phyloP scores from a whole-genome alignment of 2,797 vertebrate species.

The Melanotaenia nigrans region DNA sequence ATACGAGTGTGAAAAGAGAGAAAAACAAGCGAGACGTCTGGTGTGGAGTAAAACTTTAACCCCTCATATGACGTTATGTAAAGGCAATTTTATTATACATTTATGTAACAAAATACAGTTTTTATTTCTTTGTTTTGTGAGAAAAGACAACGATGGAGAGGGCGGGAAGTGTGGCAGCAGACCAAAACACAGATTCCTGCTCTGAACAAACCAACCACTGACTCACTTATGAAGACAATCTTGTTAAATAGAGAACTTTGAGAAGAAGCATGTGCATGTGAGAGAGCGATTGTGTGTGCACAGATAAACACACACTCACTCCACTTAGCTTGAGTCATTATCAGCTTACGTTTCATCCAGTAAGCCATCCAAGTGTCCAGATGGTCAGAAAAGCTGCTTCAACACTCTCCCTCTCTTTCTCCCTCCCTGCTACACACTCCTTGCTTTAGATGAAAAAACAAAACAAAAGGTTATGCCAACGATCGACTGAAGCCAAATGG shows the following conservation, averaged over 20 bases:
- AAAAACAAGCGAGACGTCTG: slow-evolving; percentile 6
- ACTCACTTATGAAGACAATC: slow-evolving; percentile 76
- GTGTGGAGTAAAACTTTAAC: background rate
- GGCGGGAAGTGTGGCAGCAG: slow-evolving; percentile 43
- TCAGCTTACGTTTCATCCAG: slow-evolving; percentile 81
- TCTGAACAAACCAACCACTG: slow-evolving; percentile 59
- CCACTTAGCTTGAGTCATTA: slow-evolving; percentile 81
- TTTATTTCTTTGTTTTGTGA: slow-evolving; percentile 34
- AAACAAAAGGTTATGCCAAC: slow-evolving; percentile 64
- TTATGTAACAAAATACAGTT: slow-evolving; percentile 68
- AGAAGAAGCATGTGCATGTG: slow-evolving; percentile 38
- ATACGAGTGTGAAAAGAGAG: slow-evolving; percentile 8
- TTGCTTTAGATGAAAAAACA: slow-evolving; percentile 44
- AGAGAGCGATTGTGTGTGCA: slow-evolving; percentile 7
- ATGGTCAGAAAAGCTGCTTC: slow-evolving; percentile 85
- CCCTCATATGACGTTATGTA: slow-evolving; percentile 12
- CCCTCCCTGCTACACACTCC: slow-evolving; percentile 49
- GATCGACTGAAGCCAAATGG: slow-evolving; percentile 61
- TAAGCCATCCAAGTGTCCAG: slow-evolving; percentile 83
- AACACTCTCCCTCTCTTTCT: slow-evolving; percentile 60
- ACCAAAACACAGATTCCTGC: slow-evolving; percentile 67
- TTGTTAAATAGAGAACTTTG: slow-evolving; percentile 74
- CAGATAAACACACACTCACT: slow-evolving; percentile 53
- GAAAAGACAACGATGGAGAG: slow-evolving; percentile 28
- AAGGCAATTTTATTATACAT: slow-evolving; percentile 72